These are phyloP conservation scores for Eurytoma californica DNA, from an alignment of 2,888 invertebrate genomes.

Conservation along the genomic window DNA sequence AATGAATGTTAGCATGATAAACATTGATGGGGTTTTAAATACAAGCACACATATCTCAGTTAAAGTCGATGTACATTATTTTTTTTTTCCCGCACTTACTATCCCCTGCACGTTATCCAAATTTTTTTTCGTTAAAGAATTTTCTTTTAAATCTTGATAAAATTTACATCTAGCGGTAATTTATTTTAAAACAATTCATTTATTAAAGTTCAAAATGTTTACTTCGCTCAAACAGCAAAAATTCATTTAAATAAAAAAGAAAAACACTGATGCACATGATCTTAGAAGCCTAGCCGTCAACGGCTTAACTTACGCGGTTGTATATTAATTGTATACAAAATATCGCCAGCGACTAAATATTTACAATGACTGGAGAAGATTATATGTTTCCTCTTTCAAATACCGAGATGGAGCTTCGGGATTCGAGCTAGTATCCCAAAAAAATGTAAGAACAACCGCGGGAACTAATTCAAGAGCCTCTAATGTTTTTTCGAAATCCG, in stretches of 20 bases:
- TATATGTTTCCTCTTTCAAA: conserved; percentile 86
- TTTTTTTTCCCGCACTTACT: conserved; percentile 2
- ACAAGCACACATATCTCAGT: conserved; percentile 53
- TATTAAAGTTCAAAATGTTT: not conserved
- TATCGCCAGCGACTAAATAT: conserved; percentile 51
- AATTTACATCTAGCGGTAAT: not conserved
- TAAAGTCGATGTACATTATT: conserved; percentile 46
- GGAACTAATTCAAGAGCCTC: conserved; percentile 89
- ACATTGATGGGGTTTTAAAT: conserved; percentile 50
- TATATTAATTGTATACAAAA: conserved; percentile 36
- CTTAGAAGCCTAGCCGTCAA: conserved; percentile 34
- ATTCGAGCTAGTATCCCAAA: conserved; percentile 79
- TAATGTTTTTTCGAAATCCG: conserved; percentile 83
- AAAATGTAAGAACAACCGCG: conserved; percentile 87
- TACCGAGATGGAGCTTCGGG: conserved; percentile 78
- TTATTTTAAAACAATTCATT: not conserved
- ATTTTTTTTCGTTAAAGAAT: conserved; percentile 11
- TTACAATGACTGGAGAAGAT: conserved; percentile 48
- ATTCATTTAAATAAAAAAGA: conserved; percentile 10
- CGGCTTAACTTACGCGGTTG: conserved; percentile 18
- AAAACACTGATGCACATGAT: conserved; percentile 6
- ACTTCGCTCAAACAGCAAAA: conserved; percentile 13
- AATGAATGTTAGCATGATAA: conserved; percentile 46
- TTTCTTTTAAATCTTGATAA: not conserved
- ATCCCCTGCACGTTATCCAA: too few relatives aligned